phyloP scores from a whole-genome alignment of 2,888 invertebrate genomes.

The Azorinus chamasolen region DNA sequence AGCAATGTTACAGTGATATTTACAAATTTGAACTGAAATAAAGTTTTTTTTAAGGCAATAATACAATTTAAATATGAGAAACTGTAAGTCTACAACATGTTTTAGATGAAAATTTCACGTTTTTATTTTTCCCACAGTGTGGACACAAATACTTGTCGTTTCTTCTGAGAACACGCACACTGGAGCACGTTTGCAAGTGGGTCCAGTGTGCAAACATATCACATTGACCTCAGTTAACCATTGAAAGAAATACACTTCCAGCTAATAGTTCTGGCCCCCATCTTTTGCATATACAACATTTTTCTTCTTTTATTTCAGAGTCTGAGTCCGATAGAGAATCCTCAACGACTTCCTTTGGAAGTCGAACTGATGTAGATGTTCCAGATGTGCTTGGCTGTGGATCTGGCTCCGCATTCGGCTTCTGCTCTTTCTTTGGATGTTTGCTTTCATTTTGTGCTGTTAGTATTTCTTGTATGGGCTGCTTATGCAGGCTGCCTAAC shows the following conservation, averaged over 20 bases:
- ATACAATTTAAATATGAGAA: no score
- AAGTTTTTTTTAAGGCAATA: no score
- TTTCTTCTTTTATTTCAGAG: conserved; percentile 8
- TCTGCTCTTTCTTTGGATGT: not conserved
- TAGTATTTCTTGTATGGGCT: no score
- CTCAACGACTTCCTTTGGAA: no score
- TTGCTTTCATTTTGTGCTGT: no score
- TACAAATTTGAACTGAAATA: no score
- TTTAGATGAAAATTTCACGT: no score
- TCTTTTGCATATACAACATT: conserved; percentile 16
- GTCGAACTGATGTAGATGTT: no score
- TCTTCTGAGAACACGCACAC: conserved; percentile 17
- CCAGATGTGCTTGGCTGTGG: no score
- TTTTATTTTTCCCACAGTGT: conserved; percentile 15
- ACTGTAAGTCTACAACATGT: no score
- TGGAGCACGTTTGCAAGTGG: no score
- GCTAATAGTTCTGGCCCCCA: not conserved
- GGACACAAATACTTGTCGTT: conserved; percentile 15
- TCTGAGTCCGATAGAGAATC: not conserved
- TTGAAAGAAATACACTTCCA: not conserved
- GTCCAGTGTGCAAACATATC: conserved; percentile 21
- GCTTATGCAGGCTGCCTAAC: conserved; percentile 22
- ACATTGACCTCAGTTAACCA: conserved; percentile 36
- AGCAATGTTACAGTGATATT: no score
- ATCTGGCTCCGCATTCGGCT: not conserved